These are phyloP conservation scores for Orius insidiosus DNA, from an alignment of 1,140 invertebrate species.

Conservation along the genomic window DNA sequence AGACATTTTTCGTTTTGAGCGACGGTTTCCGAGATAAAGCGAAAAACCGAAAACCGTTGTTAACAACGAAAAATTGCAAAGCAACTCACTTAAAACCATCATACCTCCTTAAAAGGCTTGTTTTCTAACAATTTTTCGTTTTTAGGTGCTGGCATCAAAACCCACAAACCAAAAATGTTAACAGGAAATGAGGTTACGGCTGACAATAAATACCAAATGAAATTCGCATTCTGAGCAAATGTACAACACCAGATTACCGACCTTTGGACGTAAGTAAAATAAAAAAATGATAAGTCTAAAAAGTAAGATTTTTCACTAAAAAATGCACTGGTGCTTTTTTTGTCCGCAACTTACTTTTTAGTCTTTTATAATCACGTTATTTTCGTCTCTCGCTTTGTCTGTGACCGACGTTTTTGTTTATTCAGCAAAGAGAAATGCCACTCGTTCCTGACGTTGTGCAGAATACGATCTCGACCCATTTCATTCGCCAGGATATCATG, in stretches of 20 bases:
- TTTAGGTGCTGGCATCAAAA: slow-evolving; percentile 45
- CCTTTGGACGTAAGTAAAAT: slow-evolving; percentile 33
- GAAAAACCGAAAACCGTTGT: no score
- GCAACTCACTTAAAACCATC: no score
- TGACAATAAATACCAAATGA: slow-evolving; percentile 61
- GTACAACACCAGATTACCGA: slow-evolving; percentile 69
- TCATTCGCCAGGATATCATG: slow-evolving; percentile 11
- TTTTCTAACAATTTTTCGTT: slow-evolving; percentile 3
- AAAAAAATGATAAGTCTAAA: no score
- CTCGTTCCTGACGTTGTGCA: slow-evolving; percentile 16
- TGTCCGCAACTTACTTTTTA: not conserved
- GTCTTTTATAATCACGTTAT: not conserved
- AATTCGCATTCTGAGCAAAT: slow-evolving; percentile 63
- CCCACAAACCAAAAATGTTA: slow-evolving; percentile 48
- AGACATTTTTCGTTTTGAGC: no score
- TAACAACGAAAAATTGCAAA: no score
- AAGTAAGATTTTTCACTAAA: not conserved
- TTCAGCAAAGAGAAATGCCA: slow-evolving; percentile 14
- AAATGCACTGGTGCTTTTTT: not conserved
- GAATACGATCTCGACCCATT: slow-evolving; percentile 12
- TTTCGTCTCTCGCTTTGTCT: not conserved
- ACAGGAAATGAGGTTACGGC: slow-evolving; percentile 33
- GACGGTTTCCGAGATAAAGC: no score
- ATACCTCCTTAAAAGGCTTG: no score
- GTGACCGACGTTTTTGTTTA: slow-evolving; percentile 11